phyloP scores from a whole-genome alignment of 1,140 invertebrate species.

The Idris sp. region DNA sequence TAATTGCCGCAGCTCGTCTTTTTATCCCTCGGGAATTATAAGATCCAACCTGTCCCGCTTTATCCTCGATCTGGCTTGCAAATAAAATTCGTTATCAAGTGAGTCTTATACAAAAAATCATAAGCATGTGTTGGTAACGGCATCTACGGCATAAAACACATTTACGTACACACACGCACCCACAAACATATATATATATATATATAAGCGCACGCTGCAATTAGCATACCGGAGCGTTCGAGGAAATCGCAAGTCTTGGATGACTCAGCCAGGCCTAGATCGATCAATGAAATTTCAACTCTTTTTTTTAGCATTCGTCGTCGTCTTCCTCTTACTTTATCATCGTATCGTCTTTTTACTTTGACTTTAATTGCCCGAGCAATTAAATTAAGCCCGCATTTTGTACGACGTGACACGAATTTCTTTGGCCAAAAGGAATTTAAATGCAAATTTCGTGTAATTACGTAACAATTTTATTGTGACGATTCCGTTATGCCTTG shows the following conservation, averaged over 20 bases:
- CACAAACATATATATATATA: slow-evolving; percentile 49
- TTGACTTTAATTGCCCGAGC: too few species aligned
- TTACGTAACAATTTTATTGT: slow-evolving; percentile 13
- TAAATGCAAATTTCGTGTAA: background rate
- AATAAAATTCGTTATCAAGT: slow-evolving; percentile 54
- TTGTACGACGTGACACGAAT: too few species aligned
- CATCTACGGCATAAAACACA: too few species aligned
- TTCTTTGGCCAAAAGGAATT: too few species aligned
- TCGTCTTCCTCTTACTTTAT: too few species aligned
- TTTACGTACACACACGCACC: slow-evolving; percentile 48
- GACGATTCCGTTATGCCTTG: slow-evolving; percentile 40
- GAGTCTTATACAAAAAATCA: too few species aligned
- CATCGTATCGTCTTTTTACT: too few species aligned
- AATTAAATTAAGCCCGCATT: too few species aligned
- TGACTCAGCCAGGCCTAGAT: slow-evolving; percentile 24
- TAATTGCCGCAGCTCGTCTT: slow-evolving; percentile 24
- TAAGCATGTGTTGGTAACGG: slow-evolving; percentile 32
- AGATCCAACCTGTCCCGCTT: slow-evolving; percentile 38
- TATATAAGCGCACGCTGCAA: slow-evolving; percentile 62
- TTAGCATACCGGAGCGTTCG: slow-evolving; percentile 74
- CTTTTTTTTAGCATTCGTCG: too few species aligned
- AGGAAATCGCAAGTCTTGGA: slow-evolving; percentile 62
- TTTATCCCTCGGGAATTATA: slow-evolving; percentile 38
- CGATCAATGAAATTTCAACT: slow-evolving; percentile 28
- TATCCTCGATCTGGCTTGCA: slow-evolving; percentile 45